Percentiles rank a stretch among this genome's conserved stretches.
These are phyloP conservation scores for Stenodera caucasica DNA, from an alignment of 2,888 invertebrate genomes.

Conservation along the genomic window DNA sequence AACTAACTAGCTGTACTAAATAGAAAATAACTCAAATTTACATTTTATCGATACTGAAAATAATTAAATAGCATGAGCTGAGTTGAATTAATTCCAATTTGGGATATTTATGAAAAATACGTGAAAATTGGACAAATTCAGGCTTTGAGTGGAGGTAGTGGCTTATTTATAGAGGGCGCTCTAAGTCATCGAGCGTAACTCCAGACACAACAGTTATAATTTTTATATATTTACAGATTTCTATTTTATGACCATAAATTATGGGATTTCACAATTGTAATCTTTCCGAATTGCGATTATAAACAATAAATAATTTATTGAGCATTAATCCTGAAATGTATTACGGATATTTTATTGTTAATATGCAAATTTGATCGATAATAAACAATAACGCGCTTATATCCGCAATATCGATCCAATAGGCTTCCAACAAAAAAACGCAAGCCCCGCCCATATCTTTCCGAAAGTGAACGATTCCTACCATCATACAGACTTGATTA, in stretches of 20 bases:
- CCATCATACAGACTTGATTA: no score
- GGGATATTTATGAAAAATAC: no score
- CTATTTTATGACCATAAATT: neutral
- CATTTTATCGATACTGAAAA: neutral
- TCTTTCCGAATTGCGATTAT: neutral
- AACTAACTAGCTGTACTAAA: neutral
- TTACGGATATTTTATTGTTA: neutral
- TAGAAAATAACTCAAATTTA: neutral
- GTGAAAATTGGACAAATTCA: no score
- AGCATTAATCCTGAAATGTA: neutral
- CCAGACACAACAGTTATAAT: no score
- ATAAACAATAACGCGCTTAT: no score
- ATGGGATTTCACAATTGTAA: neutral
- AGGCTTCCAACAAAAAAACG: neutral
- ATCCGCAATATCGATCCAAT: neutral
- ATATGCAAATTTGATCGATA: neutral
- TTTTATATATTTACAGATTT: no score
- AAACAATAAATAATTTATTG: neutral
- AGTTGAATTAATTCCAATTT: no score
- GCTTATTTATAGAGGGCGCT: no score
- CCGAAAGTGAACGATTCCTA: no score
- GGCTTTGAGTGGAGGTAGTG: no score
- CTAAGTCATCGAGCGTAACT: no score
- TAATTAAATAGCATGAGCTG: neutral
- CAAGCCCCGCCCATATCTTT: neutral